A percentile compares a stretch with the other conserved stretches of the same genome.
phyloP scores from a whole-genome alignment of 2,888 invertebrate species.

The Tetranychus piercei region DNA sequence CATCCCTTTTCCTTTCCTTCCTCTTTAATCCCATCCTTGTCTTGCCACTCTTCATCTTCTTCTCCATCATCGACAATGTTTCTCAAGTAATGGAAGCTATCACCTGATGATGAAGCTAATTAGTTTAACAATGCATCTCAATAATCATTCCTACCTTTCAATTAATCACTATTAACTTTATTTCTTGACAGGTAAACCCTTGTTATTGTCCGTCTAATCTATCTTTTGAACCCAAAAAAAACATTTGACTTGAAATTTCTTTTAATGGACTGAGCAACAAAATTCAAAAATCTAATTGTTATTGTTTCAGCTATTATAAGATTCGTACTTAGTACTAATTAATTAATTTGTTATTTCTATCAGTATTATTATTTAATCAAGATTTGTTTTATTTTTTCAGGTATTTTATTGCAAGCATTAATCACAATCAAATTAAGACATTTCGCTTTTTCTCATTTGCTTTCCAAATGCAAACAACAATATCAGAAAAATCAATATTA shows the following conservation, averaged over 20 bases:
- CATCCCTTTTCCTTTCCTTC: not conserved
- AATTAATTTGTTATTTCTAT: no score
- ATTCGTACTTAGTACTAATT: no score
- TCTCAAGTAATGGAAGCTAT: not conserved
- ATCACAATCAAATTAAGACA: no score
- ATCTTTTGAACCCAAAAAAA: not conserved
- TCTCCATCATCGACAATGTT: not conserved
- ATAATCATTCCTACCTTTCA: not conserved
- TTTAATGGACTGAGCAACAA: not conserved
- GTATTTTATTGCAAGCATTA: no score
- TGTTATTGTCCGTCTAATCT: not conserved
- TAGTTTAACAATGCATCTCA: constrained; percentile 1
- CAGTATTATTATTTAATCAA: no score
- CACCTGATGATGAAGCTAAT: not conserved
- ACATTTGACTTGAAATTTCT: not conserved
- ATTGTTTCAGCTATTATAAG: no score
- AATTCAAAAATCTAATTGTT: no score
- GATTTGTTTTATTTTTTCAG: no score
- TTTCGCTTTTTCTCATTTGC: no score
- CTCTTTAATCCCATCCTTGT: not conserved
- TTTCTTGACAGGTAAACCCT: not conserved
- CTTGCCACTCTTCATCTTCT: not conserved
- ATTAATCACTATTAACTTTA: not conserved
- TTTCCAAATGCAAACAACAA: no score
- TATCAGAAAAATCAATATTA: no score